Percentiles rank a stretch among this genome's conserved stretches.
phyloP scores from a whole-genome alignment of 2,888 invertebrate species.

The Cephus spinipes region DNA sequence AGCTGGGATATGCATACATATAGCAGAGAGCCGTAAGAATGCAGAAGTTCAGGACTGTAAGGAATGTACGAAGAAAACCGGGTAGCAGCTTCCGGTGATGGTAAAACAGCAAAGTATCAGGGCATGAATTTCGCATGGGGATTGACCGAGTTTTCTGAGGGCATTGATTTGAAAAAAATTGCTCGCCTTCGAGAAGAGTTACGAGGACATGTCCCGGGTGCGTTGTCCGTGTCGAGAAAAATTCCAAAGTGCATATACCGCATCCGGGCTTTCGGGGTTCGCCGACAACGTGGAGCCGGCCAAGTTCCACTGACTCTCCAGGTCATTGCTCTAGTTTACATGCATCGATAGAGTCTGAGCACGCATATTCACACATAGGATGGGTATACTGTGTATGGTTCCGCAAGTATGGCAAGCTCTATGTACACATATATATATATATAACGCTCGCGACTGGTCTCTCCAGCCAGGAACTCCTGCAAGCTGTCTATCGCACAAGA shows the following conservation, averaged over 20 bases:
- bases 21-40: not conserved
- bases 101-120: not conserved
- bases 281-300: conserved; percentile 57
- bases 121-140: not conserved
- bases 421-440: not conserved
- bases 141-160: not conserved
- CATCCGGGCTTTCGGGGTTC: conserved; percentile 34
- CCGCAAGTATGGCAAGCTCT: not conserved
- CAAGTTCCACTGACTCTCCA: conserved; percentile 48
- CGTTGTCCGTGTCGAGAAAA: not conserved
- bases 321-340: conserved; percentile 61
- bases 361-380: conserved; percentile 29
- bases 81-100: not conserved
- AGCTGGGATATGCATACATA: not conserved
- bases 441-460: not conserved
- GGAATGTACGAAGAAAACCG: not conserved
- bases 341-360: conserved; percentile 22
- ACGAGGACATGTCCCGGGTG: not conserved
- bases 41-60: not conserved
- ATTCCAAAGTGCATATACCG: not conserved
- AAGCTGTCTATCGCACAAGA: not conserved
- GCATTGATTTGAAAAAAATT: not conserved
- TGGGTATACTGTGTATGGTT: not conserved
- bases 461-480: not conserved
- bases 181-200: not conserved